Evolutionary conservation across 2,113 vertebrate species (phyloP), one percentile per base, ranked within the genome.

Genomic region (Saguinus imperator): DNA sequence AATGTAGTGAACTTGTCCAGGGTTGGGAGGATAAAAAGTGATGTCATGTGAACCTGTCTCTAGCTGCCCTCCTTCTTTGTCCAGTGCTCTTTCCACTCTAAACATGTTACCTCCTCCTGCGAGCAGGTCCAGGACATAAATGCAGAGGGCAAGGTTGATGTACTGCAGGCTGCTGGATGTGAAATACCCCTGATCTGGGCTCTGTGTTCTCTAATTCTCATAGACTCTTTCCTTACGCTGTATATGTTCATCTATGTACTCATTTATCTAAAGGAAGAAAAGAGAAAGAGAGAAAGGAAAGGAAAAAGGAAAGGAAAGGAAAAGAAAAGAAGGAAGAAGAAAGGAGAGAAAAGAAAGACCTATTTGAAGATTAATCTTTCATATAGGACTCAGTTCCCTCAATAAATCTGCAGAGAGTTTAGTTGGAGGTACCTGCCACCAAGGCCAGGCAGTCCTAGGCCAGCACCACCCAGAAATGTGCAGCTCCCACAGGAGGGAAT

Each of bases 31-130:
- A 48, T 45, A 3, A 32, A 48, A 52, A 37, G 20, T 20, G 25
- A 45, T 0, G 66, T 40, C 9, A 37, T 8, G 14, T 14, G 43
- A 89, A 20, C 11, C 23, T 40, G 3, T 13, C 3, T 84, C 25
- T 52, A 21, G 21, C n/a, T 83, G 5, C 13, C 79, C 35, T 43
- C 12, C 23, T 57, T 61, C 50, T 48, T 55, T 85, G n/a, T 25
- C 43, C 45, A 0, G 1, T 3, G 17, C 14, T 10, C 11, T 27
- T 68, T 73, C n/a, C 12, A 16, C 7, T 48, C 20, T 29, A 27
- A 43, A 75, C 73, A 10, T 73, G 40, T 45, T 37, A 57, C 50
- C n/a, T 58, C 21, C 40, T 76, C 80, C 76, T 76, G 3, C 1
- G 14, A 66, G 40, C 13, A 50, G 43, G 37, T 45, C 66, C 37